Evolutionary conservation across 1,140 invertebrate species (phyloP), one percentile per base, ranked within the genome.

Genomic region (Phortica variegata): DNA sequence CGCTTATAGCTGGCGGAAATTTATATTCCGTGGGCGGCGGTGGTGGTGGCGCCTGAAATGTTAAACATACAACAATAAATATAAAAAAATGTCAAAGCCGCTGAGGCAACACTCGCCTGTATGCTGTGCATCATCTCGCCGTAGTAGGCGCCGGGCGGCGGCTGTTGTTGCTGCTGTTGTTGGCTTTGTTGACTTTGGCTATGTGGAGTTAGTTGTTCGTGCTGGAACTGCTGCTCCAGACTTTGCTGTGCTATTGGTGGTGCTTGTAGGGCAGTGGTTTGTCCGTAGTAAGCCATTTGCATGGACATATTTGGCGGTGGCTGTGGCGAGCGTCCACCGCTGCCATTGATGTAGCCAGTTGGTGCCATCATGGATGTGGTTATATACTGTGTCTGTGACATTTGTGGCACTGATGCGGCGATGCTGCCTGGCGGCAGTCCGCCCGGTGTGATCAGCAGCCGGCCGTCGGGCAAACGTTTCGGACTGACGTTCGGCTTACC

Each of bases 1-100:
- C 73, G 44, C 73, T 75, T 15, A 76, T 76, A 47, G 73, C 68
- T 37, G 73, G 68, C 43, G 73, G 73, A 63, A 76, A 76, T 49
- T 72, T 65, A 34, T 75, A 75, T 55, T 75, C 72, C 49, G 71
- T 56, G 26, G 72, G 52, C 26, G 72, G 54, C 41, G 60, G 52
- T 46, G 52, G 36, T 36, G 47, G 45, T 40, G 20, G 19, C 34
- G 58, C 10, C 59, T 70, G 47, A 26, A 49, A 18, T 6, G 0
- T 42, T 2, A 53, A 23, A 18, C 3, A 43, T 17, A 17, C 9
- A 29, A 33, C 8, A 44, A 12, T 40, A 32, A 34, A 43, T 37
- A 44, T n/a, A 10, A 2, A 41, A 21, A 8, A 41, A 46, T 33
- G 26, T 41, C 15, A 39, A 9, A 32, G 31, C 18, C 18, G 7